phyloP scores from a whole-genome alignment of 2,797 vertebrate genomes.

The Atherinosoma microstoma region DNA sequence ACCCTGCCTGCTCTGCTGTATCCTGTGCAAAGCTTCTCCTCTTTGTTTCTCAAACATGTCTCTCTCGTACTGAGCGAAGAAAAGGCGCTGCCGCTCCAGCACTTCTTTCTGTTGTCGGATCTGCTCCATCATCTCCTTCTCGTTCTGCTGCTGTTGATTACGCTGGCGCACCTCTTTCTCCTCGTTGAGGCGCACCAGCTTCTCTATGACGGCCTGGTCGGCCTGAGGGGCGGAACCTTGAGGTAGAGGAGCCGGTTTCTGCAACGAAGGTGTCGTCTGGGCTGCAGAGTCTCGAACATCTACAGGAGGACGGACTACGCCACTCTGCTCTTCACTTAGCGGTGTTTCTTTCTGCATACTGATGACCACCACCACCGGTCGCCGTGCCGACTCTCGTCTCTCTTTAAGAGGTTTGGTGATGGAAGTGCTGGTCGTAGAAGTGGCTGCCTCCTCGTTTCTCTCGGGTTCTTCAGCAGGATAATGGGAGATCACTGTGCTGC shows the following conservation, averaged over 20 bases:
- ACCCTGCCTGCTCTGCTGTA: constrained; percentile 80
- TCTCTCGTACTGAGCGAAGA: constrained; percentile 83
- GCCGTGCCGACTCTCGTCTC: constrained; percentile 62
- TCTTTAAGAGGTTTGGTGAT: constrained; percentile 66
- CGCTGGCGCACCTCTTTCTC: constrained; percentile 91
- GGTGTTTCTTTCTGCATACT: constrained; percentile 83
- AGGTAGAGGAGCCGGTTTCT: constrained; percentile 26
- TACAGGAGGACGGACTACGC: constrained; percentile 35
- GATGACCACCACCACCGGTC: constrained; percentile 85
- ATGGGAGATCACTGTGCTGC: constrained; percentile 35
- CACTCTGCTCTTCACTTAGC: constrained; percentile 47
- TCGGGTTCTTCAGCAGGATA: constrained; percentile 65
- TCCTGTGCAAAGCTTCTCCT: constrained; percentile 83
- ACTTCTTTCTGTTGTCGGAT: constrained; percentile 90
- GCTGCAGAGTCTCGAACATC: constrained; percentile 58
- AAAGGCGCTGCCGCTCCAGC: constrained; percentile 87
- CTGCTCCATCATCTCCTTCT: constrained; percentile 95
- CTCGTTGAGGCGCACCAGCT: constrained; percentile 89
- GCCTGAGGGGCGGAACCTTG: constrained; percentile 25
- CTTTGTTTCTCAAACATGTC: constrained; percentile 86
- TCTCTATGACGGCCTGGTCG: constrained; percentile 72
- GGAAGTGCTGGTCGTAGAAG: constrained; percentile 18
- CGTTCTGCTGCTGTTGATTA: constrained; percentile 89
- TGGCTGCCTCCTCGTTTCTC: constrained; percentile 46
- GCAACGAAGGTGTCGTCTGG: constrained; percentile 49